Base-by-base conservation (phyloP, 2,888 invertebrate genomes). In the Flabesymbios commensalis region DNA sequence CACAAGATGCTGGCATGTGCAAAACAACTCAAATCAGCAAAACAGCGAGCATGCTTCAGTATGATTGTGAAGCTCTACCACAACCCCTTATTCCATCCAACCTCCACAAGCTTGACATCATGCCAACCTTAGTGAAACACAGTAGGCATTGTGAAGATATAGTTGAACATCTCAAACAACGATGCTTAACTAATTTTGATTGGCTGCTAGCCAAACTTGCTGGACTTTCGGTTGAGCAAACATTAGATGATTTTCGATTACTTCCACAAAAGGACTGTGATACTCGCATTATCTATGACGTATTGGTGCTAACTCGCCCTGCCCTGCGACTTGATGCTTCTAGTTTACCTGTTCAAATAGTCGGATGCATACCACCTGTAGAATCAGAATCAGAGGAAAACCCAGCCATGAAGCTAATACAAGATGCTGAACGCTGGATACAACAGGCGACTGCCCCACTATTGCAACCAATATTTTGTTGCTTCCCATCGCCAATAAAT, bases 401-500 rank as follows among this genome's bases (percentile, higher is more conserved):
- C 26, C 53, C 53, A 10, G 5, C 22, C 5, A 36, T 53, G 5
- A 5, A 53, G 5, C 17, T 53, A 5, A 32, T 53, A 5, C 19
- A 26, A n/a, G 36, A 14, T 5, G 53, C 53, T 19, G 10, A 53
- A 24, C 14, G 17, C 7, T 53, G 53, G 53, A 26, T 53, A 24
- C 10, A 19, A 17, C 19, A 53, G 36, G 14, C 7, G 17, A 22
- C 14, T 19, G n/a, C 7, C 43, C 22, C 55, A 26, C 17, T 57
- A 26, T 24, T 66, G 17, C 45, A 65, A 1, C 67, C 67, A 14
- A 24, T 51, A 4, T 36, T 63, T 19, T 49, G 53, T 2, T 62
- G 61, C 47, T 52, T 67, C 45, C 67, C 64, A 17, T 57, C 62
- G n/a, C 48, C 59, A 24, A 31, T 33, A 5, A 41, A 47, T 26